A percentile compares a stretch with the other conserved stretches of the same genome.
Conservation (phyloP, 2,797 vertebrate species). For the Halcyon smyrnensis region DNA sequence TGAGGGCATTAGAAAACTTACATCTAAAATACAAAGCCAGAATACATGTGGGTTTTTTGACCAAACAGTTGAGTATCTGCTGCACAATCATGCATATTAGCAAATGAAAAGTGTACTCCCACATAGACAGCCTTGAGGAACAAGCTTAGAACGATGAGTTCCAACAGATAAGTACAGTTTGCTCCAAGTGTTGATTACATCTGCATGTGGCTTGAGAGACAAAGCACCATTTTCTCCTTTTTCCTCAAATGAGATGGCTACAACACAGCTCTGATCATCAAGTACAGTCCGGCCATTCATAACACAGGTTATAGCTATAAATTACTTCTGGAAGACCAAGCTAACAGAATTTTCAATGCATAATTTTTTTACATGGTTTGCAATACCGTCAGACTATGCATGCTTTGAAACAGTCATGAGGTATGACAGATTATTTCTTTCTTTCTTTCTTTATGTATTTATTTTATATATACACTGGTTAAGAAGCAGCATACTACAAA, state of each 20-base stretch:
- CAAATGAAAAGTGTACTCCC: not conserved
- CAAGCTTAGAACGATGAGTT: not conserved
- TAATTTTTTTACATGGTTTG: not conserved
- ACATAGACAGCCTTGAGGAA: not conserved
- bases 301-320: not conserved
- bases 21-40: not conserved
- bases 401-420: not conserved
- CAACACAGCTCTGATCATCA: not conserved
- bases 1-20: not conserved
- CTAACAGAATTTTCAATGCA: not conserved
- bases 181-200: not conserved
- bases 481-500: not conserved
- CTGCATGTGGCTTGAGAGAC: not conserved
- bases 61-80: not conserved
- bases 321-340: not conserved
- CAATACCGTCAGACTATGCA: not conserved
- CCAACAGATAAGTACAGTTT: not conserved
- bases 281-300: not conserved
- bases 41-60: not conserved
- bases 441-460: too few relatives aligned
- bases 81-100: not conserved
- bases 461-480: not conserved
- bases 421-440: not conserved
- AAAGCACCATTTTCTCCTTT: not conserved
- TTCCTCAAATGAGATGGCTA: not conserved